Conservation (phyloP, 2,113 vertebrate genomes). For the Melanostigma gelatinosum region DNA sequence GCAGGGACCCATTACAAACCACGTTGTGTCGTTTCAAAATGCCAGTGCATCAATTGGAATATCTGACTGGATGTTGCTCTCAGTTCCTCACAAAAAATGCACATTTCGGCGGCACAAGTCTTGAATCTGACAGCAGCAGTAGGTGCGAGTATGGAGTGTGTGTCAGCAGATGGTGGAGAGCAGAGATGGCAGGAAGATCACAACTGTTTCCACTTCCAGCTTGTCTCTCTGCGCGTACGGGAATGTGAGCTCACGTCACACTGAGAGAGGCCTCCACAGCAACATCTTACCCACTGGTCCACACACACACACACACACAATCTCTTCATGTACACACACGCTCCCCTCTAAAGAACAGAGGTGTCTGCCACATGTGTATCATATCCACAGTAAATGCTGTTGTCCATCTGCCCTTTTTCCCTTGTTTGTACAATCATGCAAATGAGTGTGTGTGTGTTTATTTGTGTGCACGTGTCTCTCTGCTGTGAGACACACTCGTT, state of each 20-base stretch:
- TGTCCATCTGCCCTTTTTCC: conserved; percentile 20
- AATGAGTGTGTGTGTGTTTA: conserved; percentile 1
- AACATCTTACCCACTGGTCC: conserved; percentile 60
- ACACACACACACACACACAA: conserved; percentile 10
- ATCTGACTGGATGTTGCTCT: conserved; percentile 54
- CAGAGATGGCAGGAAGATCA: conserved; percentile 49
- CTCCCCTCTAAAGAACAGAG: conserved; percentile 1
- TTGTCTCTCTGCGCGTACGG: conserved; percentile 38
- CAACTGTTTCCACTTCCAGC: conserved; percentile 57
- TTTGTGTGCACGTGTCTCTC: conserved; percentile 28
- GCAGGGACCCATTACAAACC: conserved; percentile 55
- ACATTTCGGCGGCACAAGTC: conserved; percentile 33
- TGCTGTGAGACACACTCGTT: conserved; percentile 68
- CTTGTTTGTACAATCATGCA: conserved; percentile 27
- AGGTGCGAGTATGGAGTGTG: conserved; percentile 5
- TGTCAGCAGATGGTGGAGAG: conserved; percentile 60
- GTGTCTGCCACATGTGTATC: conserved; percentile 17
- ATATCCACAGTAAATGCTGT: conserved; percentile 1
- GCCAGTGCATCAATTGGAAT: conserved; percentile 55
- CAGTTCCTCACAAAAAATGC: conserved; percentile 41
- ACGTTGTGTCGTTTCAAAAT: conserved; percentile 51
- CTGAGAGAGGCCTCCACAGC: conserved; percentile 62
- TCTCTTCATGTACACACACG: not conserved
- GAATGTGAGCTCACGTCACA: conserved; percentile 64
- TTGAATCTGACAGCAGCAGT: conserved; percentile 56